Evolutionary conservation across 2,113 vertebrate genomes (phyloP), one percentile per base, ranked within the genome.

Genomic region (Oncorhynchus mykiss): DNA sequence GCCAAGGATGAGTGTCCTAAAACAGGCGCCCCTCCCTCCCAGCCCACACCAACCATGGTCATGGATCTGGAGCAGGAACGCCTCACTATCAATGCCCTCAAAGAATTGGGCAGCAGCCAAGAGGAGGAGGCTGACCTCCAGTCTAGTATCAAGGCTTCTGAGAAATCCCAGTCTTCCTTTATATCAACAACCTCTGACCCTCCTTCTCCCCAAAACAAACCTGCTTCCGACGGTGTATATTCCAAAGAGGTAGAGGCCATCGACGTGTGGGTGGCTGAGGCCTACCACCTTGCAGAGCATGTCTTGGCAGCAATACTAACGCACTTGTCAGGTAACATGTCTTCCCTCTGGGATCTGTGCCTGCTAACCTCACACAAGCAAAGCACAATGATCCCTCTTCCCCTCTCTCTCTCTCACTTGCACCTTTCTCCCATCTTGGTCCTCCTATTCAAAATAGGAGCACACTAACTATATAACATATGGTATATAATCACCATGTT

Each of bases 301-400:
- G 88, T 91, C 75, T 91, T 96, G 92, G 89, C 88, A 86, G 90
- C 93, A 91, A 91, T 95, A 91, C 93, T 95, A 92, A 93, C 94
- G 84, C 85, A 93, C 86, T 81, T 94, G 84, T 93, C 95, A 96
- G 96, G 96, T 97, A 97, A 95, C 78, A 57, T 70, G 12, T 76
- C 74, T 86, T 89, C 81, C 76, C 80, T 85, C 78, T 80, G 76
- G 88, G 88, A 88, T 76, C 60, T 87, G 81, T 79, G 85, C 89
- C 90, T 90, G 83, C 89, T 91, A 85, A 88, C 85, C 81, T 73
- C 85, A 93, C 78, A 54, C 89, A 90, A 71, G 59, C 73, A 75
- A 67, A 65, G 75, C 73, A 82, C 27, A 16, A 72, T 72, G 24
- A 79, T 14, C 67, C 27, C 51, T 67, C 29, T 74, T 18, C 51